phyloP scores from a whole-genome alignment of 2,888 invertebrate genomes.

The Eupeodes latifasciatus region DNA sequence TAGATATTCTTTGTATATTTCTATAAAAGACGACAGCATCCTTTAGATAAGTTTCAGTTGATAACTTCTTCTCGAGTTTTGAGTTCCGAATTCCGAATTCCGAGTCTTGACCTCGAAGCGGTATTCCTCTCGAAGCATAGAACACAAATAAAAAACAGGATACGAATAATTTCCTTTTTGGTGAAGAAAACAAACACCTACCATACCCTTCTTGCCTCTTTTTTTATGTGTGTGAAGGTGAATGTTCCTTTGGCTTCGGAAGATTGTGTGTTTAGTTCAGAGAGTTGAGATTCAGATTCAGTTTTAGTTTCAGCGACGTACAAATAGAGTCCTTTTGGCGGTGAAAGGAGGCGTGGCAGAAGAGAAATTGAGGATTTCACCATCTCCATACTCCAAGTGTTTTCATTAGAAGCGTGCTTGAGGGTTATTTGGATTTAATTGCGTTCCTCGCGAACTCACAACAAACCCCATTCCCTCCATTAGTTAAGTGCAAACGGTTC shows the following conservation, averaged over 20 bases:
- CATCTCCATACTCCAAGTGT: neutral
- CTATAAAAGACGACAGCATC: slow-evolving; percentile 60
- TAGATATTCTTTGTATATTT: neutral
- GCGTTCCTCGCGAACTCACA: slow-evolving; percentile 51
- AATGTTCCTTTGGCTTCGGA: slow-evolving; percentile 50
- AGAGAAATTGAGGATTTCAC: neutral
- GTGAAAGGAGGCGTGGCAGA: neutral
- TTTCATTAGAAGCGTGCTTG: slow-evolving; percentile 30
- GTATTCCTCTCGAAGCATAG: neutral
- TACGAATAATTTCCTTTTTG: slow-evolving; percentile 15
- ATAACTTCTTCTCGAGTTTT: slow-evolving; percentile 26
- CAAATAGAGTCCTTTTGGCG: slow-evolving; percentile 26
- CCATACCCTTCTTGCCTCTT: neutral
- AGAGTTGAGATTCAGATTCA: slow-evolving; percentile 46
- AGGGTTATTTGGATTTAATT: slow-evolving; percentile 67
- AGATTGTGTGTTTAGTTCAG: slow-evolving; percentile 34
- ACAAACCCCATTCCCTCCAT: neutral
- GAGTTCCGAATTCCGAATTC: too few species aligned
- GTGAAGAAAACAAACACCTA: neutral
- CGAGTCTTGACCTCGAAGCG: slow-evolving; percentile 9
- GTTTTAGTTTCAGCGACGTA: slow-evolving; percentile 59
- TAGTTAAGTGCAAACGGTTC: slow-evolving; percentile 15
- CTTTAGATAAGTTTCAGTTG: slow-evolving; percentile 57
- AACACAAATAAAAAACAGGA: neutral
- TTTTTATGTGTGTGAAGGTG: slow-evolving; percentile 41